Evolutionary conservation across 2,113 vertebrate species (phyloP).

Genomic region (Poeciliopsis retropinna): DNA sequence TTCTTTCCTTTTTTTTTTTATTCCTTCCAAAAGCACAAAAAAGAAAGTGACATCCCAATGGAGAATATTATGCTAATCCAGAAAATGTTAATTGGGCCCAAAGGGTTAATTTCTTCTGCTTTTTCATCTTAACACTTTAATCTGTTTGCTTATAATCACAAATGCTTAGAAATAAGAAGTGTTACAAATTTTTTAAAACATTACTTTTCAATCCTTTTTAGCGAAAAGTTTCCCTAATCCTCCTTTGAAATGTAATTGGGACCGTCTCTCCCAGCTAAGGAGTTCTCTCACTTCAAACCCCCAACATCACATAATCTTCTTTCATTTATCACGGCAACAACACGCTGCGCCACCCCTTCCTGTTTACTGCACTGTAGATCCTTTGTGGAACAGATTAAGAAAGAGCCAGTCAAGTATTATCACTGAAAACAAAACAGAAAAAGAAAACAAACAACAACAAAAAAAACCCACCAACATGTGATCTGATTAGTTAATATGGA

Average conservation of each 20-base stretch:
- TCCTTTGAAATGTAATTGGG: slow-evolving; percentile 69
- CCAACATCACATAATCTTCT: slow-evolving; percentile 46
- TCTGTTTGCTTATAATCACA: slow-evolving; percentile 49
- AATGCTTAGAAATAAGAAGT: slow-evolving; percentile 62
- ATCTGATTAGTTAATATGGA: slow-evolving; percentile 14
- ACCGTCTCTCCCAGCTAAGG: slow-evolving; percentile 41
- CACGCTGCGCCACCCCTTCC: slow-evolving; percentile 6
- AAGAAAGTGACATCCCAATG: slow-evolving; percentile 63
- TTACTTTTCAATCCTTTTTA: slow-evolving; percentile 47
- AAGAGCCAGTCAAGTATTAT: slow-evolving; percentile 11
- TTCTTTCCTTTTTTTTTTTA: slow-evolving; percentile 42
- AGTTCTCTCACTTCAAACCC: slow-evolving; percentile 26
- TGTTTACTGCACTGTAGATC: neutral
- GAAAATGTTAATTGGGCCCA: slow-evolving; percentile 78
- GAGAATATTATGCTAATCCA: slow-evolving; percentile 78
- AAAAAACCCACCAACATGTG: neutral
- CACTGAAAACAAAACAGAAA: neutral
- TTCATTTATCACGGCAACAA: slow-evolving; percentile 29
- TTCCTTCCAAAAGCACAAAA: slow-evolving; percentile 52
- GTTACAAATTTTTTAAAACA: slow-evolving; percentile 50
- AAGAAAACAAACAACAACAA: neutral
- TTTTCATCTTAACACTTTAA: slow-evolving; percentile 67
- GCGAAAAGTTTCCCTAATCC: slow-evolving; percentile 73
- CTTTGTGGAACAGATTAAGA: slow-evolving; percentile 5
- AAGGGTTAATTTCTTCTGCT: slow-evolving; percentile 75